Evolutionary conservation across 2,888 invertebrate species (phyloP), one percentile per base, ranked within the genome.

Genomic region (Heliconius sara): DNA sequence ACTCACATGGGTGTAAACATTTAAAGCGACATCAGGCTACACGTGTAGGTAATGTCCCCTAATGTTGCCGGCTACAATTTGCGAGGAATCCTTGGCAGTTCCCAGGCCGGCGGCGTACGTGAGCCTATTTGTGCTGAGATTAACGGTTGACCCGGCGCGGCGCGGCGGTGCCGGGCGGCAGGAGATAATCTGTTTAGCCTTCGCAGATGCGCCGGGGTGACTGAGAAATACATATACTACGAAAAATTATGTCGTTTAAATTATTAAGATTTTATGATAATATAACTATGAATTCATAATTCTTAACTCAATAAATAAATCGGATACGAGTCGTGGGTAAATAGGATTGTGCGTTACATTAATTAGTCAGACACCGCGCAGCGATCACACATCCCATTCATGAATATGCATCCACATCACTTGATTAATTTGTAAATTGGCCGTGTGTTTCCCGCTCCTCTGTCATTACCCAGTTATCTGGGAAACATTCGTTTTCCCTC

Each of bases 71-170:
- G 71, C 68, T 71, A 89, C 89, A 89, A 90, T 90, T 90, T 86
- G 84, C 85, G 82, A 85, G 85, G 86, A 84, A 85, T 84, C 86
- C 85, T 81, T 83, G 57, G 43, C 76, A 66, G 73, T 79, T 74
- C 78, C 77, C 76, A 77, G 74, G 77, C 79, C 66, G 30, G 39
- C 72, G 57, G 73, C 83, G 88, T 91, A 91, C 91, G 92, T 92
- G 92, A 90, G 89, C 88, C 89, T 90, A 91, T 92, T 93, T 92
- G 88, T 89, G 88, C 85, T 86, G 86, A 91, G 91, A 92, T 93
- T 91, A 92, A 90, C 91, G 88, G 87, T 86, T 88, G 89, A 86
- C 83, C 84, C 84, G 80, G 79, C 73, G 34, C 84, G 80, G 79
- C 75, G 43, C 84, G 80, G 79, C 65, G 43, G 76, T 76, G 75